Conservation (phyloP, 2,888 invertebrate species). For the Plebejus melissa region DNA sequence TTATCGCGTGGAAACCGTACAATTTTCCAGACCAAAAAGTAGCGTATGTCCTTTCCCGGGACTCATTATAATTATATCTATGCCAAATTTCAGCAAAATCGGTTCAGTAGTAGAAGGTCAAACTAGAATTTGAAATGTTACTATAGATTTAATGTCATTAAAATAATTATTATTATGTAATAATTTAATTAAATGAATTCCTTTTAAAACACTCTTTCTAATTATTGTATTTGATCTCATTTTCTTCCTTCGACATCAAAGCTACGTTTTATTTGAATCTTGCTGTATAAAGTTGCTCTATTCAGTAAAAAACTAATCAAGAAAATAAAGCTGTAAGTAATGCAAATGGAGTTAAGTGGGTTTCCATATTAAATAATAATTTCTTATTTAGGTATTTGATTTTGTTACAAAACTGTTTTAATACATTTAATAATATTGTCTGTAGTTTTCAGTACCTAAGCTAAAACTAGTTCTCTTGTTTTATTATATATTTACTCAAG, state of each 20-base stretch:
- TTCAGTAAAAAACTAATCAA: constrained; percentile 18
- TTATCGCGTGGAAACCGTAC: no score
- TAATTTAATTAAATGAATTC: neutral
- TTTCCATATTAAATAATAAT: neutral
- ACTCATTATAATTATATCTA: no score
- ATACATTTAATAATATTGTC: no score
- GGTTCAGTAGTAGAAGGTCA: no score
- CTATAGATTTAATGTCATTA: no score
- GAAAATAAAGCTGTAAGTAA: constrained; percentile 4
- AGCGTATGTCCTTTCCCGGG: no score
- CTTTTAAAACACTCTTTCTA: neutral
- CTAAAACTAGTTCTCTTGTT: no score
- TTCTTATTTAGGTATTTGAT: neutral
- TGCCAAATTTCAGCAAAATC: no score
- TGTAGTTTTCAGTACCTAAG: no score
- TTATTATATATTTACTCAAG: no score
- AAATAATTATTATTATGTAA: neutral
- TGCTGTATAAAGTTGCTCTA: neutral
- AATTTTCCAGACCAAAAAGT: no score
- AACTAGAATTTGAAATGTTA: no score
- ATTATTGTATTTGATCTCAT: constrained; percentile 12
- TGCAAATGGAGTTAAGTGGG: neutral
- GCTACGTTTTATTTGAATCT: neutral
- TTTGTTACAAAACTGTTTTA: neutral
- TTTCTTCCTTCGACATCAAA: constrained; percentile 11